Evolutionary conservation across 2,888 invertebrate species (phyloP), one percentile per base, ranked within the genome.

Genomic region (Tenthredo mesomela): DNA sequence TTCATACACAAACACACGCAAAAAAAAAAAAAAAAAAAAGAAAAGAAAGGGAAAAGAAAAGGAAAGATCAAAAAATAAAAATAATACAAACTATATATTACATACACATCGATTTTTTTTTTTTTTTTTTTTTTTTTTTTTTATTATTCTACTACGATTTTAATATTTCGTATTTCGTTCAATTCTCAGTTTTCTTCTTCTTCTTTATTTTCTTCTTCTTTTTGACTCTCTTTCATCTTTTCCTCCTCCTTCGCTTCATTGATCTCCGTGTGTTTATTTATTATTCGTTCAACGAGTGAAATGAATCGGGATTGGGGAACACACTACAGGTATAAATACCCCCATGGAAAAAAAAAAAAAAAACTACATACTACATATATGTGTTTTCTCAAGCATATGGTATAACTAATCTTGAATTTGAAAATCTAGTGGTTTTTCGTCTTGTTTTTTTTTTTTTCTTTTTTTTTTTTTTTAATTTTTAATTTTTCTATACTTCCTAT

Each of bases 311-410:
- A 91, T 88, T 92, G 92, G 90, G 91, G 92, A 87, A 89, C 88
- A 87, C 91, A 92, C 88, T 92, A 92, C 92, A 92, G 92, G 92
- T 92, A 91, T 18, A 37, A 29, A 50, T 18, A 67, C 12, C 61
- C 61, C 21, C 61, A 2, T 10, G 37, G 10, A 37, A 47, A 12
- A 21, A 21, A 37, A 40, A 50, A 67, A n/a, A 25, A 43, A 70
- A 7, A 15, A 6, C 1, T 37, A 83, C 12, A 47, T 7, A 83
- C 6, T n/a, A n/a, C n/a, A 47, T 7, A 21, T 43, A 15, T 33
- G 29, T n/a, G 67, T 43, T 65, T 29, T 54, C n/a, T 7, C 18
- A 15, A 18, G 15, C 18, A 50, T 18, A 50, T 50, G 18, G n/a
- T 54, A 54, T n/a, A 18, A 50, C 18, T 50, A 54, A 54, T 54